These are phyloP conservation scores for Synergus japonicus DNA, from an alignment of 2,888 invertebrate species.

Conservation along the genomic window DNA sequence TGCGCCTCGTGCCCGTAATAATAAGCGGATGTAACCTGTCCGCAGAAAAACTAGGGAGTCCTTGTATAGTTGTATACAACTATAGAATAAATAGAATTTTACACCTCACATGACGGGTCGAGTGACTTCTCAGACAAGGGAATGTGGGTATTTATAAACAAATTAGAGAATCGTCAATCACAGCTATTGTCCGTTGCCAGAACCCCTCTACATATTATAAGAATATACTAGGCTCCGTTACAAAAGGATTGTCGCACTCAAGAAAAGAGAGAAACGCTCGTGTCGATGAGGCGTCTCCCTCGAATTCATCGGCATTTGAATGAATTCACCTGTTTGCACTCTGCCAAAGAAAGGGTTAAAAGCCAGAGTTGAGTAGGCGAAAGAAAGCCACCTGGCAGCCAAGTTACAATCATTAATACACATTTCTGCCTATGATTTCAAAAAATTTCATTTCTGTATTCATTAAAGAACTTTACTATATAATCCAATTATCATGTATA, in stretches of 20 bases:
- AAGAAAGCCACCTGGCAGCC: slow-evolving; percentile 34
- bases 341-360: slow-evolving; percentile 37
- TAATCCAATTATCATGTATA: no score
- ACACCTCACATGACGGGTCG: slow-evolving; percentile 53
- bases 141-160: slow-evolving; percentile 69
- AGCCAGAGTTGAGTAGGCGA: slow-evolving; percentile 24
- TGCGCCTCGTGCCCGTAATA: slow-evolving; percentile 3
- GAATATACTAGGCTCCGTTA: slow-evolving; percentile 28
- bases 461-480: slow-evolving; percentile 22
- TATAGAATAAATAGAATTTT: slow-evolving; percentile 52
- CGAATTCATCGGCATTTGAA: slow-evolving; percentile 71
- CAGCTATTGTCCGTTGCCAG: slow-evolving; percentile 59
- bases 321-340: slow-evolving; percentile 71
- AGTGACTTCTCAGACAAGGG: slow-evolving; percentile 51
- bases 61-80: not conserved
- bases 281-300: slow-evolving; percentile 66
- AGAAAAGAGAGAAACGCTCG: slow-evolving; percentile 55
- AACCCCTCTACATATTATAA: slow-evolving; percentile 28
- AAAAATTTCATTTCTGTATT: slow-evolving; percentile 1
- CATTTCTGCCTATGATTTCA: slow-evolving; percentile 5
- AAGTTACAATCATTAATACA: not conserved
- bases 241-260: slow-evolving; percentile 55
- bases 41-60: slow-evolving; percentile 42
- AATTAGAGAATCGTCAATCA: slow-evolving; percentile 75
- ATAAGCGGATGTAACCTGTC: slow-evolving; percentile 47